phyloP scores from a whole-genome alignment of 2,888 invertebrate genomes.

The Ectemnius lituratus region DNA sequence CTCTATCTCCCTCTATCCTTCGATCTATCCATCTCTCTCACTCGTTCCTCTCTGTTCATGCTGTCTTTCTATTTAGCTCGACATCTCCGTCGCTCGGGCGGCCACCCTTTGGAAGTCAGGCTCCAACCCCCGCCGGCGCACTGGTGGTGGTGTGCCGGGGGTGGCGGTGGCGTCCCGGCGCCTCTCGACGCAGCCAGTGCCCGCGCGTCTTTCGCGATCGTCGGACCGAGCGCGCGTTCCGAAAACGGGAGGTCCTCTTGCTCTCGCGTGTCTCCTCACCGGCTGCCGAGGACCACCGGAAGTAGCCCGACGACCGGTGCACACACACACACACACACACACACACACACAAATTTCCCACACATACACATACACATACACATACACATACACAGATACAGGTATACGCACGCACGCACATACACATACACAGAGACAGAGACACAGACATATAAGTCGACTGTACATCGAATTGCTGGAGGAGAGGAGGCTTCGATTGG shows the following conservation, averaged over 20 bases:
- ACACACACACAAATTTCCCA: no score
- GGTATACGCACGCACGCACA: no score
- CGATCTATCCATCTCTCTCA: no score
- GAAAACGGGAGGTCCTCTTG: conserved; percentile 55
- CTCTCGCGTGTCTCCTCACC: conserved; percentile 46
- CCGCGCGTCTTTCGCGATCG: conserved; percentile 77
- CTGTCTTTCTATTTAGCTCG: conserved; percentile 21
- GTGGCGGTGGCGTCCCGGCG: conserved; percentile 61
- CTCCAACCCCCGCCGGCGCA: conserved; percentile 62
- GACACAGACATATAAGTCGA: no score
- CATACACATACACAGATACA: no score
- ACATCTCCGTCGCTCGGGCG: conserved; percentile 10
- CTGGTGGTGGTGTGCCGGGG: conserved; percentile 44
- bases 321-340: no score
- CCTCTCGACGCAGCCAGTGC: conserved; percentile 73
- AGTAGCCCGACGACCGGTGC: background rate
- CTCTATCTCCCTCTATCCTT: no score
- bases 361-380: no score
- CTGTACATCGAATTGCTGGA: no score
- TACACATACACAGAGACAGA: no score
- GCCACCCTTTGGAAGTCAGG: conserved; percentile 59
- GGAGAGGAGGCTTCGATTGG: no score
- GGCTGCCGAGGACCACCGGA: conserved; percentile 6
- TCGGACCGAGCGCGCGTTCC: conserved; percentile 69
- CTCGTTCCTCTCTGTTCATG: conserved; percentile 7